Evolutionary conservation across 2,888 invertebrate species (phyloP), one percentile per base, ranked within the genome.

Genomic region (Ophion slaviceki): DNA sequence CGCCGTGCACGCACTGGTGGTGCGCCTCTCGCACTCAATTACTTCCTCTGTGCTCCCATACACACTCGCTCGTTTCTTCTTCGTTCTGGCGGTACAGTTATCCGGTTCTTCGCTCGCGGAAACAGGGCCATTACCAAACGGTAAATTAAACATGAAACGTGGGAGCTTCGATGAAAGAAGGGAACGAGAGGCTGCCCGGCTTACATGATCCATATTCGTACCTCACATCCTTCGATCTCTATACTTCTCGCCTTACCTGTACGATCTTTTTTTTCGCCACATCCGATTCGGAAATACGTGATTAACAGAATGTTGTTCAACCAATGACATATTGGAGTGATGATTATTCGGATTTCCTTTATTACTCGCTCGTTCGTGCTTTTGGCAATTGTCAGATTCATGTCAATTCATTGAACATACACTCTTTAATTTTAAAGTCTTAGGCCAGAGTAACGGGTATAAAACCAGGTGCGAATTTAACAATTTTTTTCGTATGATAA

Each of bases 101-200:
- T 84, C 80, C 83, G 80, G 82, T 83, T 86, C 76, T 80, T 67
- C 77, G 83, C 66, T 84, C 86, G 81, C 88, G 89, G 88, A 87
- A 90, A 89, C 87, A 88, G 88, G 88, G 85, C 87, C 87, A 90
- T 90, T 90, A 88, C 88, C 89, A 84, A 81, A 88, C 83, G 83
- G 88, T 88, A 89, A 90, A 90, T 90, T 90, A 90, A 90, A 88
- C 74, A 82, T 76, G 62, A 74, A 82, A 82, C 82, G 84, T 83
- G 79, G 85, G 86, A 77, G 80, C 82, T 84, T 82, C 88, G 87
- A 89, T 87, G 85, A 80, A 89, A 85, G 75, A 82, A 80, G n/a
- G 85, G 79, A 82, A 72, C 81, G 84, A 78, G 85, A 85, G 68
- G 82, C 62, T 74, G 82, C 17, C 45, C 62, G 80, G 40, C 70